phyloP scores from a whole-genome alignment of 2,113 vertebrate species.

The Lophotis ruficrista region DNA sequence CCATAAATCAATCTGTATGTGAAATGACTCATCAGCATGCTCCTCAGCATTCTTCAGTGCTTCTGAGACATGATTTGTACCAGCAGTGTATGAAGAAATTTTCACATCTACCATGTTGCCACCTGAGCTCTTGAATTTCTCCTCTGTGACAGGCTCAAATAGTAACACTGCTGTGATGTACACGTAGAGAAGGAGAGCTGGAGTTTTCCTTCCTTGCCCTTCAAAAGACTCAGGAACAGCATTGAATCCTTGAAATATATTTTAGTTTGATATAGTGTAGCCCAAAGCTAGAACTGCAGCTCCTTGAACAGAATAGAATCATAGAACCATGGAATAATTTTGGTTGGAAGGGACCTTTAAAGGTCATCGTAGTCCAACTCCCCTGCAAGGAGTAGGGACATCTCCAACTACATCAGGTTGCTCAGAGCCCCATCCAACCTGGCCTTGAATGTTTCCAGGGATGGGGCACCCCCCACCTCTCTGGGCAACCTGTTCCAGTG shows the following conservation, averaged over 20 bases:
- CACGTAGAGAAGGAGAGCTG: neutral
- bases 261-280: neutral
- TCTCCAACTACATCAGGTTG: too few relatives aligned
- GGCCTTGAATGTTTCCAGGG: too few relatives aligned
- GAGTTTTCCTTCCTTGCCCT: neutral
- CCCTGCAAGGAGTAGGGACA: too few relatives aligned
- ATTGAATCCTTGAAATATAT: neutral
- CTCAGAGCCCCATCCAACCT: too few relatives aligned
- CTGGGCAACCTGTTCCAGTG: too few relatives aligned
- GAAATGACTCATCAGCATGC: neutral
- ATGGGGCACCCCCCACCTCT: too few relatives aligned
- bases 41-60: neutral
- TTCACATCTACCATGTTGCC: neutral
- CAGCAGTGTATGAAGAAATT: neutral
- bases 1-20: neutral
- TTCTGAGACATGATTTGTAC: neutral
- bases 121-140: neutral
- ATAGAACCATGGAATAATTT: too few relatives aligned
- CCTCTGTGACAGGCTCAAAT: neutral
- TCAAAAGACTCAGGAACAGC: neutral
- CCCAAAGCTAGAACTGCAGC: neutral
- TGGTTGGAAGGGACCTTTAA: too few relatives aligned
- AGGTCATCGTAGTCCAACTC: too few relatives aligned
- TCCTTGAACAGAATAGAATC: neutral
- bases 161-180: neutral